Evolutionary conservation across 2,797 vertebrate species (phyloP), one percentile per base, ranked within the genome.

Genomic region (Holocentrus rufus): DNA sequence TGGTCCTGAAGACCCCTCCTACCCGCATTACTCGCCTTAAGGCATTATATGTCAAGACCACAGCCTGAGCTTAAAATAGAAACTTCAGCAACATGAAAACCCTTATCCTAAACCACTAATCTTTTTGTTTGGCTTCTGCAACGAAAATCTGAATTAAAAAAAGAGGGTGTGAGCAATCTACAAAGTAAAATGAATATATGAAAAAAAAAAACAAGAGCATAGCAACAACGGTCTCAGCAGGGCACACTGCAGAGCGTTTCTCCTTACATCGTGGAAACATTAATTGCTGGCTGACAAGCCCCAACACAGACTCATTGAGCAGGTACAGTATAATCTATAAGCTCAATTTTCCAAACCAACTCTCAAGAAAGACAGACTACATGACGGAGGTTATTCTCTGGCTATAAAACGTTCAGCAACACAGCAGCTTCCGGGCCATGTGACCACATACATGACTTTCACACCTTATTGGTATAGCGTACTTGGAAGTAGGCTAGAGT

Each of bases 211-310:
- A 69, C 60, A 58, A 70, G 67, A n/a, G 2, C 6, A 10, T 34
- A 68, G 66, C 65, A 64, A 42, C 25, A 60, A 49, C 7, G 0
- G 58, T 18, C 64, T 67, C 63, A 63, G 71, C 58, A 58, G 74
- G 65, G 64, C 70, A 61, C 23, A 20, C 23, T 13, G 36, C 55
- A 55, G 62, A 31, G 42, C 61, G 50, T 76, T 84, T 83, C 76
- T 85, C 62, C 64, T 79, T 76, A 77, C 63, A 82, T 71, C 84
- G 72, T 82, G 81, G 79, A 87, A 87, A 90, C 73, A 89, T 87
- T 79, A 76, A 83, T 78, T 81, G 64, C 67, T 57, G 55, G 63
- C 39, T 78, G 82, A 90, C 87, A 88, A 86, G 87, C 69, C 87
- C 67, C 54, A 53, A 89, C 81, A 86, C 72, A 87, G 69, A 74